Base-by-base conservation (phyloP, 2,888 invertebrate species). In the Pristionchus exspectatus region DNA sequence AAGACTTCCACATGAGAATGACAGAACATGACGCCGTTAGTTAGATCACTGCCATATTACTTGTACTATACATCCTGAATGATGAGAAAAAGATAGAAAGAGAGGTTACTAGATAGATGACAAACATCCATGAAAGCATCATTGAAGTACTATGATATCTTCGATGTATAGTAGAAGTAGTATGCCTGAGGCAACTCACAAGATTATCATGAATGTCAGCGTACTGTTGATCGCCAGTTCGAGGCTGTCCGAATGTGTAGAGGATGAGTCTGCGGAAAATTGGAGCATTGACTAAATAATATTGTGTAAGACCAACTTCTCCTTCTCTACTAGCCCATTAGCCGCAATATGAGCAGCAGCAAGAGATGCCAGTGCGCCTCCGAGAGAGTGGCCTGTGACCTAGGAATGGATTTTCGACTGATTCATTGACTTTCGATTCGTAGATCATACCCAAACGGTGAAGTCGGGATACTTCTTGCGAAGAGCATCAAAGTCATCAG, bases 241-340 rank as follows among this genome's bases (percentile, higher is more conserved):
- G 89, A 10, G 94, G 94, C 84, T 94, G 92, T 3, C 93, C 94
- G 90, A 93, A 94, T 18, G 94, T 93, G 72, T 72, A 72, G 27
- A 72, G 56, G 12, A 72, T 56, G 54, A 87, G 50, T 10, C 54
- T 83, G 14, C 18, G 9, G 5, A 66, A 66, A 66, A 21, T 24
- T 66, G n/a, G 7, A 24, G 21, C 24, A 66, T 66, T 5, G 9
- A 24, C 5, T 21, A n/a, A 66, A 69, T 27, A n/a, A n/a, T 5
- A 24, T 30, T n/a, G 0, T 24, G 27, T 24, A 30, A 30, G 10
- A 14, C 86, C 9, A 0, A 66, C 86, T 38, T 63, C 24, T 63
- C 59, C 21, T 18, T 27, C 9, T 7, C 9, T 1, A 38, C 38
- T 3, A 86, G 24, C 1, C 21, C n/a, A 27, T 50, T 69, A 0